These are phyloP conservation scores for Microcaecilia unicolor DNA, from an alignment of 2,797 vertebrate species.

Conservation along the genomic window DNA sequence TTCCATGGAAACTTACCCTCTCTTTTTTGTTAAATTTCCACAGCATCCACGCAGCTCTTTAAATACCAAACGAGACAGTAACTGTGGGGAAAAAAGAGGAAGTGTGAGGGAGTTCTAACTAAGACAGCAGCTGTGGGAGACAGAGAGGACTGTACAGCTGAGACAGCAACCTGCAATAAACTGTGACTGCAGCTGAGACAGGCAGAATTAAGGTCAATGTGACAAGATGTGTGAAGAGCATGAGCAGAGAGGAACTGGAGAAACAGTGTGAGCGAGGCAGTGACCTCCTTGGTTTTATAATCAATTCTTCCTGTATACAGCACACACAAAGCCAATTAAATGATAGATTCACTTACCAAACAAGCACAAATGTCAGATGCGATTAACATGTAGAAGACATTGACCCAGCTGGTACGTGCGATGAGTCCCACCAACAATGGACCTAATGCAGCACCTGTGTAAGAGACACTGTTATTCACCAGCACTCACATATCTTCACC, in stretches of 20 bases:
- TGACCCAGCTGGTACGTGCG: conserved; percentile 85
- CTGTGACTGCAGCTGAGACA: too few species aligned
- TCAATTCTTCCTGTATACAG: too few species aligned
- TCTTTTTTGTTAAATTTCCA: conserved; percentile 30
- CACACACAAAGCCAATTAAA: too few species aligned
- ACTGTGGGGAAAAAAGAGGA: conserved; percentile 47
- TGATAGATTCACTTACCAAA: conserved; percentile 67
- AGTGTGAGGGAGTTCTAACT: too few species aligned
- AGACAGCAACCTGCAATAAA: neutral
- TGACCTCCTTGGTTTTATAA: too few species aligned
- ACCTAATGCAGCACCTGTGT: conserved; percentile 82
- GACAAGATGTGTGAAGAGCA: too few species aligned
- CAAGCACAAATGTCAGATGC: conserved; percentile 77
- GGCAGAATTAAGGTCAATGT: too few species aligned
- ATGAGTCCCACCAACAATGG: conserved; percentile 86
- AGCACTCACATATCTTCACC: too few species aligned
- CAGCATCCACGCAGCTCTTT: conserved; percentile 79
- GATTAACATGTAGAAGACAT: conserved; percentile 96
- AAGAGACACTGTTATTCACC: fast-evolving
- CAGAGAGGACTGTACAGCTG: neutral
- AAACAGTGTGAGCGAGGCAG: too few species aligned
- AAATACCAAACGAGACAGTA: conserved; percentile 78
- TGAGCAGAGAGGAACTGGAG: too few species aligned
- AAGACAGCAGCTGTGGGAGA: conserved; percentile 70
- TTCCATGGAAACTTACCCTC: conserved; percentile 66